These are phyloP conservation scores for Chalcis sispes DNA, from an alignment of 2,888 invertebrate genomes.

Conservation along the genomic window DNA sequence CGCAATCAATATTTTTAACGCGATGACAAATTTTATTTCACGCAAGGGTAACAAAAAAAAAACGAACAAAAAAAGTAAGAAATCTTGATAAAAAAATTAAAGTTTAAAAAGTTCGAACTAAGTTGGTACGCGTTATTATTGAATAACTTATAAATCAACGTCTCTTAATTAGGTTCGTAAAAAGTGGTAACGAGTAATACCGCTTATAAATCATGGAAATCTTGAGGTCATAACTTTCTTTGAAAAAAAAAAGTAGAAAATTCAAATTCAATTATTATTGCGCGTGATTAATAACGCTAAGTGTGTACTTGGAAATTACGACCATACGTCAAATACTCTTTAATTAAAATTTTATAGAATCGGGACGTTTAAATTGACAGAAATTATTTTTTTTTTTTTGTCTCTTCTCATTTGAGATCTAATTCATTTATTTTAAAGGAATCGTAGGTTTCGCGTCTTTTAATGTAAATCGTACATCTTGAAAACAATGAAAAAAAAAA, in stretches of 20 bases:
- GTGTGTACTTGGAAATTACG: background rate
- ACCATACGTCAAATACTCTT: background rate
- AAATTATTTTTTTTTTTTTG: background rate
- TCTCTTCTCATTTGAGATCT: conserved; percentile 10
- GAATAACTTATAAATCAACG: conserved; percentile 16
- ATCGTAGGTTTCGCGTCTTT: background rate
- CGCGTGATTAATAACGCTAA: conserved; percentile 6
- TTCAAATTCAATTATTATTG: conserved; percentile 32
- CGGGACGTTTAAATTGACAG: background rate
- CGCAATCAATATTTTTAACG: no score
- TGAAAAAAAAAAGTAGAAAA: background rate
- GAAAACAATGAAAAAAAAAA: background rate
- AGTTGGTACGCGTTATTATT: background rate
- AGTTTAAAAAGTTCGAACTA: no score
- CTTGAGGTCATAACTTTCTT: background rate
- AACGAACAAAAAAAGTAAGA: no score
- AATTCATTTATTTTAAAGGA: background rate
- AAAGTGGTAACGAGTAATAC: background rate
- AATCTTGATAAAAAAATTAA: no score
- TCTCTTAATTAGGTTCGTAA: background rate
- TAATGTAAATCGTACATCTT: background rate
- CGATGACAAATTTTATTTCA: no score
- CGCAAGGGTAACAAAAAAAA: no score
- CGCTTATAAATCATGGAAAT: background rate
- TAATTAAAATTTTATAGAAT: conserved; percentile 17